Evolutionary conservation across 2,888 invertebrate genomes (phyloP).

Genomic region (Allolobophora icterica): DNA sequence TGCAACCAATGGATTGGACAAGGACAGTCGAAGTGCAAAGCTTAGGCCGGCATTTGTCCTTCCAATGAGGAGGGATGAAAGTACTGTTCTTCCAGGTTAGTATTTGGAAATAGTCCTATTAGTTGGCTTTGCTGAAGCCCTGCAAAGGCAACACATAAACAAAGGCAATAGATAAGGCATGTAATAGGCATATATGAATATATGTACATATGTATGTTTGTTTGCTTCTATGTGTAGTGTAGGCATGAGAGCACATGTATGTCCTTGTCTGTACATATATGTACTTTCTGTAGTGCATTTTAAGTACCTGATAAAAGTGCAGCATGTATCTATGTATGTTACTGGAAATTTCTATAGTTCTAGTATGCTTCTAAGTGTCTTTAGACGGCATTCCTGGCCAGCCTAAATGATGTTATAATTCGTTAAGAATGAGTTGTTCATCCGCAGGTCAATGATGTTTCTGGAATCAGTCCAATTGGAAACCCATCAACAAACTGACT

Average conservation of each 20-base stretch:
- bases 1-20: constrained; percentile 37
- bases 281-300: neutral
- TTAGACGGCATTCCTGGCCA: too few species aligned
- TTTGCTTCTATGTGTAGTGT: too few species aligned
- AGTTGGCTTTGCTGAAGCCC: neutral
- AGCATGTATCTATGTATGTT: neutral
- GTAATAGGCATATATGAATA: neutral
- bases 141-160: neutral
- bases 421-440: too few species aligned
- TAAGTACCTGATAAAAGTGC: neutral
- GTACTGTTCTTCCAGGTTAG: constrained; percentile 14
- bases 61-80: neutral
- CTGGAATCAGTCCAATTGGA: too few species aligned
- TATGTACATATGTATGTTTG: neutral
- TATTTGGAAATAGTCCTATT: neutral
- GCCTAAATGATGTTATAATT: too few species aligned
- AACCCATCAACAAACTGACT: too few species aligned
- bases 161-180: neutral
- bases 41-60: constrained; percentile 32
- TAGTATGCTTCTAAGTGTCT: too few species aligned
- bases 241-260: too few species aligned
- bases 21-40: constrained; percentile 27
- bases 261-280: neutral
- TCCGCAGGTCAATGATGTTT: too few species aligned
- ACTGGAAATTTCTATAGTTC: neutral